These are phyloP conservation scores for Thumatha senex DNA, from an alignment of 2,888 invertebrate genomes.

Conservation along the genomic window DNA sequence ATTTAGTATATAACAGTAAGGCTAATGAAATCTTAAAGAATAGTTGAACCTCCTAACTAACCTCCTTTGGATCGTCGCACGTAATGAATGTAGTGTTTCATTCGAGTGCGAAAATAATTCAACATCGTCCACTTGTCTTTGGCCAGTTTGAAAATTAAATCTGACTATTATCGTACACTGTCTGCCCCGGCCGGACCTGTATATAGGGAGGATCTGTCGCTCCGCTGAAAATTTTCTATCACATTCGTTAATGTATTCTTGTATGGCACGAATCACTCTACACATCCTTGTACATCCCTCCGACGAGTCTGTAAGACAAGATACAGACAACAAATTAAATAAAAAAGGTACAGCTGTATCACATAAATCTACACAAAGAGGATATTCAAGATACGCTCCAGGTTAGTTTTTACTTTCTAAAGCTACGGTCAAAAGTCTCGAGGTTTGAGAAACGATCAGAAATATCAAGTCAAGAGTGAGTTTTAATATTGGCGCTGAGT, in stretches of 20 bases:
- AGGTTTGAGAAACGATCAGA: no score
- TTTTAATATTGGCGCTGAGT: no score
- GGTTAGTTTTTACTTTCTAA: no score
- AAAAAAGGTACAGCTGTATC: no score
- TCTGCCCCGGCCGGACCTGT: conserved; percentile 95
- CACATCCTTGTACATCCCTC: conserved; percentile 88
- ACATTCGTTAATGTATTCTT: conserved; percentile 97
- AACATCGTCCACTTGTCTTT: conserved; percentile 94
- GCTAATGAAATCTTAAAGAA: no score
- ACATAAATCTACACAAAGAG: no score
- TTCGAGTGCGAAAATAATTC: conserved; percentile 97
- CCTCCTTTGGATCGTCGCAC: conserved; percentile 90
- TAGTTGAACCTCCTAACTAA: conserved; percentile 27
- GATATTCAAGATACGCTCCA: no score
- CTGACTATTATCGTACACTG: conserved; percentile 94
- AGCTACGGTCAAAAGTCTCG: no score
- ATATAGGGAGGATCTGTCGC: conserved; percentile 93
- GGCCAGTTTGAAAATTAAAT: conserved; percentile 90
- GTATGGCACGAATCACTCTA: conserved; percentile 95
- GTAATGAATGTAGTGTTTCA: conserved; percentile 94
- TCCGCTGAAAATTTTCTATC: conserved; percentile 95
- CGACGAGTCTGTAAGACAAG: conserved; percentile 59
- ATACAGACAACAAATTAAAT: no score
- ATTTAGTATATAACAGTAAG: neutral
- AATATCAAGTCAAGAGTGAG: no score